phyloP scores from a whole-genome alignment of 2,113 vertebrate species.

The Chlorodrepanis virens region DNA sequence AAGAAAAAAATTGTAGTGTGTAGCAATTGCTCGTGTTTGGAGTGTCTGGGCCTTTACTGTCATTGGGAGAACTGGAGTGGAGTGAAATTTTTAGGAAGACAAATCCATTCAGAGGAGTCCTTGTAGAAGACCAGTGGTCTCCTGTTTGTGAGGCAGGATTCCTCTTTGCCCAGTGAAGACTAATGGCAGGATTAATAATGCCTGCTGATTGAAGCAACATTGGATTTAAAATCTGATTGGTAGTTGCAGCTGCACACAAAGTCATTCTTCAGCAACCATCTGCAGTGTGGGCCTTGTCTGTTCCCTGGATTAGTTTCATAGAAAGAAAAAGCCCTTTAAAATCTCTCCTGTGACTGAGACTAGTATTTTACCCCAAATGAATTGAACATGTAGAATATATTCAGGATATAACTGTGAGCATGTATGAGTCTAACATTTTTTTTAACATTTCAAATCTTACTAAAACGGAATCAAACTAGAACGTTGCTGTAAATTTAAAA shows the following conservation, averaged over 20 bases:
- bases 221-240: background rate
- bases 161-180: background rate
- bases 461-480: background rate
- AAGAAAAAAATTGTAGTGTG: background rate
- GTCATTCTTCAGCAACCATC: background rate
- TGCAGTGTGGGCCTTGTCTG: background rate
- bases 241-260: background rate
- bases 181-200: background rate
- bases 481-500: background rate
- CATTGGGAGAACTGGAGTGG: background rate
- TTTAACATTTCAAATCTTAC: background rate
- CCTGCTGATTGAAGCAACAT: background rate
- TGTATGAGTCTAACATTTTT: background rate
- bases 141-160: background rate
- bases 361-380: background rate
- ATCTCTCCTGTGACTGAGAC: background rate
- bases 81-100: background rate
- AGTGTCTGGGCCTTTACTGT: background rate
- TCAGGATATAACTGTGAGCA: background rate
- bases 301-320: background rate
- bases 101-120: background rate
- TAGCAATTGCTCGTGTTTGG: background rate
- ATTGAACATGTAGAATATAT: background rate
- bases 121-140: background rate
- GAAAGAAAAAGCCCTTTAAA: background rate